Evolutionary conservation across 2,113 vertebrate genomes (phyloP).

Genomic region (Rhabdomys dilectus): DNA sequence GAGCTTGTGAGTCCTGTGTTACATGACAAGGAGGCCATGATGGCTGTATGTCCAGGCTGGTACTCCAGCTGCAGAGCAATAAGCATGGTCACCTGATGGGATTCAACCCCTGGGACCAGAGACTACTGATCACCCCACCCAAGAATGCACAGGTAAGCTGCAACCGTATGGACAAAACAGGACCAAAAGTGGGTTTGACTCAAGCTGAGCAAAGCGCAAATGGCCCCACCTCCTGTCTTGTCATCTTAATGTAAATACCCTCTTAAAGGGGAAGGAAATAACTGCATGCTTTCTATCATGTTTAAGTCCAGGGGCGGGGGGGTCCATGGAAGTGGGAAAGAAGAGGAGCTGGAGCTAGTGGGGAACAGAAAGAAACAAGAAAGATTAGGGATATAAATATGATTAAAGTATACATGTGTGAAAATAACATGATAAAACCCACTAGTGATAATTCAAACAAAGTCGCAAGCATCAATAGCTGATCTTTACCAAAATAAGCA

Average conservation of each 20-base stretch:
- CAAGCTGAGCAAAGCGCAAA: neutral
- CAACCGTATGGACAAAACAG: neutral
- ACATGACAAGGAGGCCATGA: neutral
- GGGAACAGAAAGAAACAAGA: too few relatives aligned
- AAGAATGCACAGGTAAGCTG: neutral
- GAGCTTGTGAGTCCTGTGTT: neutral
- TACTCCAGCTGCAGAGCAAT: neutral
- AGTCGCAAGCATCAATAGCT: neutral
- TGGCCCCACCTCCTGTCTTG: neutral
- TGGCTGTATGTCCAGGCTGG: too few relatives aligned
- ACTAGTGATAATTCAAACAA: neutral
- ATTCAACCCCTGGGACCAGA: neutral
- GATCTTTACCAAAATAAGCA: neutral
- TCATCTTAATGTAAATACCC: constrained; percentile 1
- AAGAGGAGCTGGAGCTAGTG: neutral
- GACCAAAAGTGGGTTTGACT: neutral
- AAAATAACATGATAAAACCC: neutral
- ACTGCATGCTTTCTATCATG: neutral
- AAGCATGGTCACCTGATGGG: neutral
- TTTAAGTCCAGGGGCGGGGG: neutral
- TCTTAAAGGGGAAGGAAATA: neutral
- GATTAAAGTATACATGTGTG: neutral
- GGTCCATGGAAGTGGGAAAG: neutral
- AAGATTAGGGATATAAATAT: too few relatives aligned
- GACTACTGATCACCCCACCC: neutral